Evolutionary conservation across 2,888 invertebrate genomes (phyloP), one percentile per base, ranked within the genome.

Genomic region (Diploptera punctata): DNA sequence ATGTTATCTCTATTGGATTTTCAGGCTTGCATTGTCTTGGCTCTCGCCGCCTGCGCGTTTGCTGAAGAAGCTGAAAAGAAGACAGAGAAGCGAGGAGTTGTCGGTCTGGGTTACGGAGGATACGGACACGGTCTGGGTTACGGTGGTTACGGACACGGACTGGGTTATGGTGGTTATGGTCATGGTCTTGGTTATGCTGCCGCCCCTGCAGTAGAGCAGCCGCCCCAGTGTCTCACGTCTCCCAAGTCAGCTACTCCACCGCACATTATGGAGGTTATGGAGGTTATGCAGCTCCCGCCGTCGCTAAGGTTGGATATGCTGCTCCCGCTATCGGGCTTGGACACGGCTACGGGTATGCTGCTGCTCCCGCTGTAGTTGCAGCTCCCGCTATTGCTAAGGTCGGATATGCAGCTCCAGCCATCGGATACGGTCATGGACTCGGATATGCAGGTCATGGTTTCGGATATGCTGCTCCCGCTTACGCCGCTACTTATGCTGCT

Each of bases 81-180:
- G 72, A 78, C 78, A 19, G 76, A 79, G 10, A 81, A 81, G 76
- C 76, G 81, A 52, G 81, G 81, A 4, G 71, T 77, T 33, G 29
- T 68, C 18, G 72, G 74, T 44, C 65, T 74, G 16, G 74, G 75
- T 43, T 75, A 75, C 47, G 71, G 72, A 26, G 75, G 75, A 18
- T 70, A 73, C 0, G 75, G 75, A 24, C 62, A 76, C 16, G 54
- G 73, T 10, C 61, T 60, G 43, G 24, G 38, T 21, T 52, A 65
- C 21, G 38, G 60, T 29, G 73, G 72, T 7, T 74, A 74, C 70
- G 49, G 67, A 7, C 33, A 52, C 43, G 54, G 72, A n/a, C 38
- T 72, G 29, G 70, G 70, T 26, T 52, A 65, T 24, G 38, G 60
- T 29, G 73, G 72, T 7, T 74, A 74, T 68, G 49, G 67, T 9